Evolutionary conservation across 1,140 invertebrate genomes (phyloP).

Genomic region (Hermetia illucens): DNA sequence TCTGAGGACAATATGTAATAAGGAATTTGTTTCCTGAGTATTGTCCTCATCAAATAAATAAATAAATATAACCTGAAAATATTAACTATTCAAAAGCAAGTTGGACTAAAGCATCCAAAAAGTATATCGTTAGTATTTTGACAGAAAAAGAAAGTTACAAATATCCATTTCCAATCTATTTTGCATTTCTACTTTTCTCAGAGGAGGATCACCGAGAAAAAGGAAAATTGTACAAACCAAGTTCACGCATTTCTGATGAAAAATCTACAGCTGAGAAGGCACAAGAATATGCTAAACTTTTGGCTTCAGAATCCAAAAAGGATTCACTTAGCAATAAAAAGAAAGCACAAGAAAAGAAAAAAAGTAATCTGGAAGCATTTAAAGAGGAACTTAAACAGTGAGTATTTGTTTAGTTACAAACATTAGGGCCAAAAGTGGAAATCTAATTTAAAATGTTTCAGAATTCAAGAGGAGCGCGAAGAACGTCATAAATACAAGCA

Average conservation of each 20-base stretch:
- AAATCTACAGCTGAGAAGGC: slow-evolving; percentile 38
- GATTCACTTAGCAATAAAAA: slow-evolving; percentile 46
- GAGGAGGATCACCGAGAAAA: slow-evolving; percentile 79
- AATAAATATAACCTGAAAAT: no score
- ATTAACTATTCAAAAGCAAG: no score
- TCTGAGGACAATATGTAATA: no score
- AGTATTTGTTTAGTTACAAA: slow-evolving; percentile 6
- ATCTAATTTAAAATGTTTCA: no score
- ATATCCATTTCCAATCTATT: no score
- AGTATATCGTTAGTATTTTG: no score
- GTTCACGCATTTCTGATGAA: slow-evolving; percentile 53
- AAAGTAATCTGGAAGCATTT: slow-evolving; percentile 93
- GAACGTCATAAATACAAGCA: slow-evolving; percentile 84
- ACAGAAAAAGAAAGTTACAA: no score
- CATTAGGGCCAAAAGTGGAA: not conserved
- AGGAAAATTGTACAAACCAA: slow-evolving; percentile 87
- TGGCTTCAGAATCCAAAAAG: slow-evolving; percentile 43
- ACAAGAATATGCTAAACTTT: slow-evolving; percentile 56
- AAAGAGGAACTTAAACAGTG: slow-evolving; percentile 88
- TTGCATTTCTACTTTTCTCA: no score
- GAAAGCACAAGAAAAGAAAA: slow-evolving; percentile 75
- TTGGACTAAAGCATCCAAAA: no score
- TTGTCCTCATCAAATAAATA: no score
- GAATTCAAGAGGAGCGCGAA: slow-evolving; percentile 93
- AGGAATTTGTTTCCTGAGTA: no score